Conservation (phyloP, 1,140 invertebrate species). For the Arctopsyche grandis region DNA sequence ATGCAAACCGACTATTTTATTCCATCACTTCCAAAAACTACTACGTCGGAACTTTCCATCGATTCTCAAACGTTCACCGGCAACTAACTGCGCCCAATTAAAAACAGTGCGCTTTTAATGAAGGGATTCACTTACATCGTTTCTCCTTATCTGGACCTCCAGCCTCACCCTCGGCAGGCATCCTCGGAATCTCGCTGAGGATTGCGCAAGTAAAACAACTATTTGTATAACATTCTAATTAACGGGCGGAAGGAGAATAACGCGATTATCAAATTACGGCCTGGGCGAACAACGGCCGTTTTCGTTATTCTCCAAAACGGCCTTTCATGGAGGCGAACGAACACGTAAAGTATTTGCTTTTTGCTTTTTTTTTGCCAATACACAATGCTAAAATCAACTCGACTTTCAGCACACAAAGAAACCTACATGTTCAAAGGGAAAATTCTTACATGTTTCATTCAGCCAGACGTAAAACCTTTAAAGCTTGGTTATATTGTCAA, state of each 20-base stretch:
- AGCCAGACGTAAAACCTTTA: too few relatives aligned
- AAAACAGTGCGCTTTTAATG: slow-evolving; percentile 5
- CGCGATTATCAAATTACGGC: slow-evolving; percentile 31
- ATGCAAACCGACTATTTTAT: too few relatives aligned
- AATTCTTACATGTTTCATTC: too few relatives aligned
- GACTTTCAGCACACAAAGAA: too few relatives aligned
- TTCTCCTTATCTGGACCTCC: neutral
- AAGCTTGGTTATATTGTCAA: too few relatives aligned
- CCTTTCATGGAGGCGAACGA: neutral
- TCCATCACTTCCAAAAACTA: too few relatives aligned
- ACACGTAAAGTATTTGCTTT: too few relatives aligned
- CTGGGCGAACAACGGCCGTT: neutral
- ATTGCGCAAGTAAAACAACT: slow-evolving; percentile 15
- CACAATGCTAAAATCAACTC: too few relatives aligned
- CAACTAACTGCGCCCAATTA: neutral
- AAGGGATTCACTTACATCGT: slow-evolving; percentile 4
- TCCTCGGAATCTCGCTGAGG: neutral
- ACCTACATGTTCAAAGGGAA: too few relatives aligned
- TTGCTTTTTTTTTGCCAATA: too few relatives aligned
- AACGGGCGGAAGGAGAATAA: slow-evolving; percentile 9
- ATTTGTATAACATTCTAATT: slow-evolving; percentile 38
- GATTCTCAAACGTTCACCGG: neutral
- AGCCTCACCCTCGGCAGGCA: neutral
- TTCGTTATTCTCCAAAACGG: neutral
- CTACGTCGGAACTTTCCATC: too few relatives aligned